A percentile compares a stretch with the other conserved stretches of the same genome.
phyloP scores from a whole-genome alignment of 2,113 vertebrate genomes.

The Hymenochirus boettgeri region DNA sequence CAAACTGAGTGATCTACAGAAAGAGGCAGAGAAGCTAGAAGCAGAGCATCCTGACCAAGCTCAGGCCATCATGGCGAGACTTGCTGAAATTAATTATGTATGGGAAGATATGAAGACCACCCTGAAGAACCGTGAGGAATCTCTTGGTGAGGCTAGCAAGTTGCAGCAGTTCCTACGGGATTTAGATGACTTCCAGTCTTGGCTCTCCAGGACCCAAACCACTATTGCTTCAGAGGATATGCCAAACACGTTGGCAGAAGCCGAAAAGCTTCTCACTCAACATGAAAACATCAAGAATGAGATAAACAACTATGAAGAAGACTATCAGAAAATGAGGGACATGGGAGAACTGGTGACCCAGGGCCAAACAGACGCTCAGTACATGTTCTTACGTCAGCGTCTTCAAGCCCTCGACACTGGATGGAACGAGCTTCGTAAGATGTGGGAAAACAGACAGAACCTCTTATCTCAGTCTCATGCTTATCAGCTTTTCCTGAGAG shows the following conservation, averaged over 20 bases:
- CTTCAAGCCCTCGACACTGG: constrained; percentile 94
- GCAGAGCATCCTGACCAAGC: constrained; percentile 90
- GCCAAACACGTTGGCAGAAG: constrained; percentile 91
- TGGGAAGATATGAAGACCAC: constrained; percentile 98
- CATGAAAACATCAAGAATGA: constrained; percentile 96
- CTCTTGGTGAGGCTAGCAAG: constrained; percentile 94
- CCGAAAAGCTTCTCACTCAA: constrained; percentile 93
- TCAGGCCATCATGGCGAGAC: constrained; percentile 82
- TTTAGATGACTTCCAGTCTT: constrained; percentile 97
- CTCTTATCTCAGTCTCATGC: constrained; percentile 94
- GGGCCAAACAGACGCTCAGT: constrained; percentile 92
- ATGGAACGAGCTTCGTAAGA: constrained; percentile 98
- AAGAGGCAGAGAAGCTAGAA: constrained; percentile 85
- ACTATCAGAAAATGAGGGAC: constrained; percentile 98
- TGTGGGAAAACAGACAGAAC: constrained; percentile 99
- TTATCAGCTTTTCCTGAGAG: constrained; percentile 93
- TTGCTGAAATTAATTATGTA: constrained; percentile 83
- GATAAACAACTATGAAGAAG: constrained; percentile 94
- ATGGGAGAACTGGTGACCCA: constrained; percentile 98
- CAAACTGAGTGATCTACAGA: constrained; percentile 87
- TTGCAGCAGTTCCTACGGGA: constrained; percentile 96
- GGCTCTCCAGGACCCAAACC: constrained; percentile 94
- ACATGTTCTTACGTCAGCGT: constrained; percentile 97
- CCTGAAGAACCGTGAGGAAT: constrained; percentile 89
- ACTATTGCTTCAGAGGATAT: constrained; percentile 95